phyloP scores from a whole-genome alignment of 2,888 invertebrate genomes.

The Dascillus cervinus region DNA sequence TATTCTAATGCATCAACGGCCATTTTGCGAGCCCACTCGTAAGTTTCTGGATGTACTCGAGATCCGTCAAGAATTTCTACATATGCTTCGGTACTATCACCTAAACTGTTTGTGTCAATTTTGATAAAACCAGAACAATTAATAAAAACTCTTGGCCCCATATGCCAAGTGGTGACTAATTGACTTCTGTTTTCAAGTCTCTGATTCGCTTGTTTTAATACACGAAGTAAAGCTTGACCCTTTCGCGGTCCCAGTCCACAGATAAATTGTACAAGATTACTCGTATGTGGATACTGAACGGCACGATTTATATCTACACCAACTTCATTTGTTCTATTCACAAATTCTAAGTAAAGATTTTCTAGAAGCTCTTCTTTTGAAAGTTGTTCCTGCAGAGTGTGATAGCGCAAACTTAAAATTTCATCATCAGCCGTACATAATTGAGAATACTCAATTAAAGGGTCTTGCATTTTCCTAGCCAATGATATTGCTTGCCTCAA shows the following conservation, averaged over 20 bases:
- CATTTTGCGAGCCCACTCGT: slow-evolving; percentile 99
- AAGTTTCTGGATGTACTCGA: slow-evolving; percentile 97
- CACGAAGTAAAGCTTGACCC: slow-evolving; percentile 76
- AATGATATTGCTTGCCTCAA: slow-evolving; percentile 89
- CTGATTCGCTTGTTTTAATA: slow-evolving; percentile 85
- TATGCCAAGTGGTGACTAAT: slow-evolving; percentile 88
- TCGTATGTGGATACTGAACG: slow-evolving; percentile 79
- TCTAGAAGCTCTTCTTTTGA: slow-evolving; percentile 80
- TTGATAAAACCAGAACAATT: slow-evolving; percentile 99
- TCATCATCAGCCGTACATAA: slow-evolving; percentile 95
- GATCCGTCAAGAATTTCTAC: slow-evolving; percentile 96
- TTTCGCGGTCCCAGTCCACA: slow-evolving; percentile 96
- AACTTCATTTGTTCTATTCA: slow-evolving; percentile 95
- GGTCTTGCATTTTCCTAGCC: slow-evolving; percentile 89
- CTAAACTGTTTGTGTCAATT: slow-evolving; percentile 93
- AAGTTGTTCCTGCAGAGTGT: slow-evolving; percentile 74
- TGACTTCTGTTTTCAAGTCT: slow-evolving; percentile 91
- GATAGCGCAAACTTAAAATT: slow-evolving; percentile 88
- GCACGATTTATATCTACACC: slow-evolving; percentile 95
- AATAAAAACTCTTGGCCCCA: slow-evolving; percentile 93
- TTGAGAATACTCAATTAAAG: slow-evolving; percentile 92
- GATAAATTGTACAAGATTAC: slow-evolving; percentile 89
- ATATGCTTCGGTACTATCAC: slow-evolving; percentile 90
- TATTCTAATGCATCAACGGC: slow-evolving; percentile 98
- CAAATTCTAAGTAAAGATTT: slow-evolving; percentile 80